These are phyloP conservation scores for Nomada ruficornis DNA, from an alignment of 2,888 invertebrate genomes.

Conservation along the genomic window DNA sequence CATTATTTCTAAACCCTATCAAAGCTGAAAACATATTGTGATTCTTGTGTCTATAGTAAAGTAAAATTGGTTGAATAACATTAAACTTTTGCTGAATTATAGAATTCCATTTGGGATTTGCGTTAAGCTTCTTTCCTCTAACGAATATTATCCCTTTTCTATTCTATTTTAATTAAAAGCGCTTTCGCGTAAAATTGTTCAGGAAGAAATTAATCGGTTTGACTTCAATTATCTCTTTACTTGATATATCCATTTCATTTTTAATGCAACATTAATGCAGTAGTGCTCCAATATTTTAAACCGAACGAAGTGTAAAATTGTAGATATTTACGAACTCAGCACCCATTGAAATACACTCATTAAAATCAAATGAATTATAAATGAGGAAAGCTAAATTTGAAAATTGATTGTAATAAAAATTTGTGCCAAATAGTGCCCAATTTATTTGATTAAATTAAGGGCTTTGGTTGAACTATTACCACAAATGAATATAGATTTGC, in stretches of 20 bases:
- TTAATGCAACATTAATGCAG: neutral
- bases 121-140: constrained; percentile 6
- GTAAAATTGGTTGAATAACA: neutral
- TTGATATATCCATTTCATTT: no score
- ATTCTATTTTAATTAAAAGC: constrained; percentile 5
- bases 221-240: neutral
- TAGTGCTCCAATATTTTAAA: no score
- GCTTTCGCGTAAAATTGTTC: neutral
- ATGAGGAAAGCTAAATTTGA: neutral
- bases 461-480: no score
- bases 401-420: no score
- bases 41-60: neutral
- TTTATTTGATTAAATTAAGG: no score
- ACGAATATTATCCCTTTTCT: neutral
- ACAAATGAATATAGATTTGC: no score
- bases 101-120: constrained; percentile 12
- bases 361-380: neutral
- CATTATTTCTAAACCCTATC: no score
- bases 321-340: no score
- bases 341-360: neutral
- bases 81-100: neutral
- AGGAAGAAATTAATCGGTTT: neutral
- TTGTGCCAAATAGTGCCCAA: no score
- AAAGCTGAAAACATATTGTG: no score
- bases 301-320: no score